Percentiles rank a stretch among this genome's conserved stretches.
These are phyloP conservation scores for Formica selysi DNA, from an alignment of 1,140 invertebrate genomes.

Conservation along the genomic window DNA sequence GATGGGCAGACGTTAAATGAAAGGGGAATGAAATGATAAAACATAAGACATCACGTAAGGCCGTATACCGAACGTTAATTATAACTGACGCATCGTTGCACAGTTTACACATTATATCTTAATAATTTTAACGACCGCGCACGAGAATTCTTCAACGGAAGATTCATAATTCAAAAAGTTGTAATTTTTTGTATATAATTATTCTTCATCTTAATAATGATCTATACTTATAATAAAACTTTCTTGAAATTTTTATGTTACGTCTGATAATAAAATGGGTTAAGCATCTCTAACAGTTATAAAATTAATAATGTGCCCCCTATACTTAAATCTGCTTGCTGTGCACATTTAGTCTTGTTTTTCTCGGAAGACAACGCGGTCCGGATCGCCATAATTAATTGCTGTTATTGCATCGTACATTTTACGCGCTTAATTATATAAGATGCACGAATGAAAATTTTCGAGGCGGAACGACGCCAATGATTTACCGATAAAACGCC, in stretches of 20 bases:
- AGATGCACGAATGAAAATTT: conserved; percentile 50
- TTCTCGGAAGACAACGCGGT: neutral
- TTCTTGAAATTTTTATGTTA: neutral
- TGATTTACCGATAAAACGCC: conserved; percentile 55
- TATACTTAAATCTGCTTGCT: conserved; percentile 23
- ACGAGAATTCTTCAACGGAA: no score
- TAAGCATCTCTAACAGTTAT: neutral
- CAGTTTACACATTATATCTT: neutral
- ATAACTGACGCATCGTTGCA: neutral
- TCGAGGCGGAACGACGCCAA: conserved; percentile 49
- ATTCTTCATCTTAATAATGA: neutral
- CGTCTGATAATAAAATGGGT: neutral
- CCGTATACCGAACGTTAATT: neutral
- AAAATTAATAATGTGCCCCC: conserved; percentile 21
- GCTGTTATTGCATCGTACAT: conserved; percentile 34
- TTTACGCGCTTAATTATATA: conserved; percentile 45
- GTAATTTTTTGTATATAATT: neutral
- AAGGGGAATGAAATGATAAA: neutral
- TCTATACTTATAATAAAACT: neutral
- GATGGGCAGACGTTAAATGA: neutral
- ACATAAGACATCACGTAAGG: neutral
- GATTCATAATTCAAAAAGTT: neutral
- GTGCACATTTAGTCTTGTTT: conserved; percentile 12
- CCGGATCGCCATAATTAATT: conserved; percentile 39
- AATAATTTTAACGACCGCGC: neutral